These are phyloP conservation scores for Petrolisthes manimaculis DNA, from an alignment of 2,888 invertebrate species.

Conservation along the genomic window DNA sequence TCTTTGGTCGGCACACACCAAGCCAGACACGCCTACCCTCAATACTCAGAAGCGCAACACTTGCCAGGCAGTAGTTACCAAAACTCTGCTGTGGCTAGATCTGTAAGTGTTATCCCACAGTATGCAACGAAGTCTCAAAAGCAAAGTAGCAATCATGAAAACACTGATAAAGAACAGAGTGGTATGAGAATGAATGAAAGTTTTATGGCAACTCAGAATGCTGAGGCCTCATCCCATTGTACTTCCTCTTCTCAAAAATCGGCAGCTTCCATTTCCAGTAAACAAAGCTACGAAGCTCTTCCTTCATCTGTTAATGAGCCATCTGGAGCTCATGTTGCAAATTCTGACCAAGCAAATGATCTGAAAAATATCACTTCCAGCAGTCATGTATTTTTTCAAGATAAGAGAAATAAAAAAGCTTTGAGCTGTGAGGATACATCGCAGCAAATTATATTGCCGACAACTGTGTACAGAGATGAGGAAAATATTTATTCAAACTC, in stretches of 20 bases:
- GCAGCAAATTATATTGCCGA: slow-evolving; percentile 28
- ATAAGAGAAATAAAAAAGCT: not conserved
- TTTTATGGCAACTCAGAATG: no score
- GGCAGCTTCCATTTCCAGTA: slow-evolving; percentile 11
- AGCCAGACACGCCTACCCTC: slow-evolving; percentile 6
- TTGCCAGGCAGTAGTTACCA: not conserved
- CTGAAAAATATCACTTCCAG: no score
- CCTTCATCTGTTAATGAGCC: not conserved
- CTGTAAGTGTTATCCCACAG: slow-evolving; percentile 24
- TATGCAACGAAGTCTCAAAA: slow-evolving; percentile 31
- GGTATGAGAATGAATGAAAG: not conserved
- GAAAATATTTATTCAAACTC: slow-evolving; percentile 29
- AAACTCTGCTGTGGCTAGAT: slow-evolving; percentile 22
- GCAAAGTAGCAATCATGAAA: not conserved
- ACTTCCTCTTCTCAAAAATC: slow-evolving; percentile 22
- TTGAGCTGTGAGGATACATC: slow-evolving; percentile 24
- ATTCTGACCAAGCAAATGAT: no score
- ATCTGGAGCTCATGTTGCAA: no score
- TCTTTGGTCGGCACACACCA: not conserved
- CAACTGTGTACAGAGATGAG: slow-evolving; percentile 33
- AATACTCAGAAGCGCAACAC: slow-evolving; percentile 20
- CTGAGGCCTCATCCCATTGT: not conserved
- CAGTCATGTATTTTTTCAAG: not conserved
- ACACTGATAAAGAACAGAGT: not conserved
- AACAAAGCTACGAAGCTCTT: not conserved